Base-by-base conservation (phyloP, 1,140 invertebrate species). In the Batillaria attramentaria region DNA sequence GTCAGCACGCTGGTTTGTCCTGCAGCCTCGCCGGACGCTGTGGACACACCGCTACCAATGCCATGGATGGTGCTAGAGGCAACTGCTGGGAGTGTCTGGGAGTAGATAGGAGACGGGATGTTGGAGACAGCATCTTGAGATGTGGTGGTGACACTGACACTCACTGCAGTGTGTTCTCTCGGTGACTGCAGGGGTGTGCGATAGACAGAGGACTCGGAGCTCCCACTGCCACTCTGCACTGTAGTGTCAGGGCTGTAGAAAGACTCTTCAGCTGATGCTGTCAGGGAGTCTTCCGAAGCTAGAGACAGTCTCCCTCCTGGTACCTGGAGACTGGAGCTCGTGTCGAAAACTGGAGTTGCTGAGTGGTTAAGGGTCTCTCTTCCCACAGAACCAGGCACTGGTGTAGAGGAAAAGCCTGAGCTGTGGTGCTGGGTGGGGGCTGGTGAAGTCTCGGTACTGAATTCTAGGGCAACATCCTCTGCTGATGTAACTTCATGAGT, bases 131-230 rank as follows among this genome's bases (percentile, higher is more conserved):
- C 10, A 13, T 10, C 46, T 24, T 50, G 10, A 13, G 46, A 50
- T 24, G 46, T 24, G 10, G 57, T n/a, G 24, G 57, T 24, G 20
- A 10, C 4, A 20, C 6, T n/a, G 57, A 5, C 57, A 28, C 31
- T 60, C 4, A n/a, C 4, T n/a, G 57, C 57, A 24, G 57, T 10
- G 57, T n/a, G 13, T 24, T 28, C 41, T 66, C 81, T 82, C 42
- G 84, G 87, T 43, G 87, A 88, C 65, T 86, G 85, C 54, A 84
- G 81, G 35, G 87, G 87, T 16, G 87, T 88, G 75, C 50, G 79
- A 69, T 85, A 86, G 33, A 77, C 70, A n/a, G 84, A 83, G 0
- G 83, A 83, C 62, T 80, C 77, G 28, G 77, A 78, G 43, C 74
- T 81, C 33, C 70, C 66, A 77, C 74, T 79, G 57, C 35, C 72